Conservation (phyloP, 1,140 invertebrate species). For the Pollicipes pollicipes region DNA sequence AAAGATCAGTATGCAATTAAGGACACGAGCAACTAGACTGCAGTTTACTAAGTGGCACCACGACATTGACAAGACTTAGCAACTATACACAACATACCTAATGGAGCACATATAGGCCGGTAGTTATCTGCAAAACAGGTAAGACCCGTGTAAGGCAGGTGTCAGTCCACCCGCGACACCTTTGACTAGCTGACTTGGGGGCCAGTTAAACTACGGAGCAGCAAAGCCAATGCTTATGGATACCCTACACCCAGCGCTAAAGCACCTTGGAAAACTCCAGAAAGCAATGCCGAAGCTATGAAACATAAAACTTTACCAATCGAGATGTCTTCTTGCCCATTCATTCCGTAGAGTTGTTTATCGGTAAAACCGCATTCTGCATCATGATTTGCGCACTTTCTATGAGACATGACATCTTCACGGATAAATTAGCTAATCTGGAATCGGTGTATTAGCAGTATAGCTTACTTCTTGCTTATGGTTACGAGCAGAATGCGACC, state of each 20-base stretch:
- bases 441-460: not conserved
- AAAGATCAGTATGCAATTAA: not conserved
- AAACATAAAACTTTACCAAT: not conserved
- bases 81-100: not conserved
- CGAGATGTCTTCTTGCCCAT: not conserved
- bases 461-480: not conserved
- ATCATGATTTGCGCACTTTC: not conserved
- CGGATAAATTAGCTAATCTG: not conserved
- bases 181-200: too few species aligned
- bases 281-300: not conserved
- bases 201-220: too few species aligned
- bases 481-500: not conserved
- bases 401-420: not conserved
- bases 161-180: too few species aligned
- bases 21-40: not conserved
- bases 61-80: not conserved
- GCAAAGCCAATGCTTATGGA: too few species aligned
- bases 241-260: too few species aligned
- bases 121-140: not conserved
- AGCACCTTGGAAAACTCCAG: not conserved
- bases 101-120: slow-evolving; percentile 1
- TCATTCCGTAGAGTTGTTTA: not conserved
- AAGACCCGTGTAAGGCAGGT: not conserved
- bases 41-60: not conserved
- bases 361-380: not conserved